phyloP scores from a whole-genome alignment of 2,888 invertebrate species.

The Cerastoderma edule region DNA sequence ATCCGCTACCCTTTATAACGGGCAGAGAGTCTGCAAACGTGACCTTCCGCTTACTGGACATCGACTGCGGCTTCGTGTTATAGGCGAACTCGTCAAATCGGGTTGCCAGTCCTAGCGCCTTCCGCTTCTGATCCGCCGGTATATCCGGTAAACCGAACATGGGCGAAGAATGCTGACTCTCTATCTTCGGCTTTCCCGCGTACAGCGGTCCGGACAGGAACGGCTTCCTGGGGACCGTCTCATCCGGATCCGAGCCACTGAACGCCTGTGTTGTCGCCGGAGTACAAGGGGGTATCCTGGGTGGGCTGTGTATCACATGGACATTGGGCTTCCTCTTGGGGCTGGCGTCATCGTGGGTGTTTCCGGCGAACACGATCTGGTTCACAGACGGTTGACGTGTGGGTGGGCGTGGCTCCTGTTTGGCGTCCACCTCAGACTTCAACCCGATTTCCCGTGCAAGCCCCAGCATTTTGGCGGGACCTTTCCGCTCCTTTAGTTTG shows the following conservation, averaged over 20 bases:
- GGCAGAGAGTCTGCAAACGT: constrained; percentile 62
- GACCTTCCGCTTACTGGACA: constrained; percentile 51
- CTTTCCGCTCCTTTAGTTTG: constrained; percentile 30
- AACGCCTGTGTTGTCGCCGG: constrained; percentile 34
- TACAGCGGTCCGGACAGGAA: constrained; percentile 52
- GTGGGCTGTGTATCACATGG: constrained; percentile 44
- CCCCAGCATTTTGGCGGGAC: constrained; percentile 43
- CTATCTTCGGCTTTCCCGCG: constrained; percentile 35
- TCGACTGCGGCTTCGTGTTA: constrained; percentile 38
- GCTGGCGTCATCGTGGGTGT: not conserved
- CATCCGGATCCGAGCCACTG: constrained; percentile 37
- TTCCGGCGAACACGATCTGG: constrained; percentile 47
- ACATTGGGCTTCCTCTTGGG: constrained; percentile 26
- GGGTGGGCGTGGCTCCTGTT: not conserved
- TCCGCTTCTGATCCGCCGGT: constrained; percentile 58
- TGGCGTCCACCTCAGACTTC: constrained; percentile 37
- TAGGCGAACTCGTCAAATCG: constrained; percentile 51
- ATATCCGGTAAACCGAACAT: constrained; percentile 64
- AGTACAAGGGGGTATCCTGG: constrained; percentile 57
- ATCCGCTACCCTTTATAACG: constrained; percentile 58
- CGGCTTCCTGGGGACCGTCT: constrained; percentile 53
- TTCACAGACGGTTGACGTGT: constrained; percentile 37
- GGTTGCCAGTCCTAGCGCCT: constrained; percentile 51
- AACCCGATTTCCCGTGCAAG: constrained; percentile 57
- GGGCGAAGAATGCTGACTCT: constrained; percentile 35